Conservation (phyloP, 2,113 vertebrate species). For the Lycaon pictus region DNA sequence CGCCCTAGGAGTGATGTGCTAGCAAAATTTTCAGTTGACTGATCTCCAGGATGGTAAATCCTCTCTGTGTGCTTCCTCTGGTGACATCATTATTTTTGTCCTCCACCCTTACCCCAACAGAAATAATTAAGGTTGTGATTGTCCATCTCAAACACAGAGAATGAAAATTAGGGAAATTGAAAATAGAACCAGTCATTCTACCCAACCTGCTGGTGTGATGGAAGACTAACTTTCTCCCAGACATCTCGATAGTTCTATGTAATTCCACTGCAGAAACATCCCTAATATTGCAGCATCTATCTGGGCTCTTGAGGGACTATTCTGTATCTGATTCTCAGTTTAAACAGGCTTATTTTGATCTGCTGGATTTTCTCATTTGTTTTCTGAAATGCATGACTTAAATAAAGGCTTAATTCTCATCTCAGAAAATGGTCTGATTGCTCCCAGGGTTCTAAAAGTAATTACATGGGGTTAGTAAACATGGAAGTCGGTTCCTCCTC, state of each 20-base stretch:
- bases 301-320: neutral
- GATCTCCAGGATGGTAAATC: slow-evolving; percentile 62
- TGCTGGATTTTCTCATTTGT: slow-evolving; percentile 41
- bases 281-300: neutral
- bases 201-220: neutral
- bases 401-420: slow-evolving; percentile 24
- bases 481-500: neutral
- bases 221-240: slow-evolving; percentile 51
- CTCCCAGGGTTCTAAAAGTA: neutral
- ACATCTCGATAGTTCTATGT: neutral
- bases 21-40: slow-evolving; percentile 67
- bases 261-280: neutral
- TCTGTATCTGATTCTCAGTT: neutral
- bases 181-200: slow-evolving; percentile 27
- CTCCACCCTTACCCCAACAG: neutral
- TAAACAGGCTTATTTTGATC: slow-evolving; percentile 34
- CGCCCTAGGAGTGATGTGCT: slow-evolving; percentile 50
- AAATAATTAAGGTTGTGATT: slow-evolving; percentile 61
- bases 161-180: slow-evolving; percentile 33
- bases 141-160: slow-evolving; percentile 15
- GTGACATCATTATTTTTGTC: slow-evolving; percentile 68
- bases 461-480: neutral
- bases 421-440: slow-evolving; percentile 36
- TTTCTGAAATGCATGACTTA: slow-evolving; percentile 54
- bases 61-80: slow-evolving; percentile 48